Base-by-base conservation (phyloP, 92 coral and sea anemone species). In the Parazoanthus darwini region DNA sequence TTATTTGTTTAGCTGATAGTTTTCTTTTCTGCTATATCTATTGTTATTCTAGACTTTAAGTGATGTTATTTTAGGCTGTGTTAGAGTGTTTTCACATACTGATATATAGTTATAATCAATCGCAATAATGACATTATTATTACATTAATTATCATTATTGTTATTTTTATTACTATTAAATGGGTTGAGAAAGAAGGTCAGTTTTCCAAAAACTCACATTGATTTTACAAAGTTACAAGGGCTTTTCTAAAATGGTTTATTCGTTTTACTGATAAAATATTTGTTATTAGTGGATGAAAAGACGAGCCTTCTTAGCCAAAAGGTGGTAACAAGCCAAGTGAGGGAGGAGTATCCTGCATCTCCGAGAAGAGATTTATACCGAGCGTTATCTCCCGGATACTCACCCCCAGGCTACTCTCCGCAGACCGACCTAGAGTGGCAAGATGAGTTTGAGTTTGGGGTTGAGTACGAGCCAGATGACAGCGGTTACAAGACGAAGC, bases 341-440 rank as follows among this genome's bases (percentile, higher is more conserved):
- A 94, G 96, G 36, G 96, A 96, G 74, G 99, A 96, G 70, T 96
- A 93, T 89, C 93, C 98, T 18, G 89, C 99, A 20, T 92, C 99
- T 13, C 99, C 98, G 6, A 80, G 91, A 85, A 96, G 98, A 72
- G 92, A 93, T 89, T 93, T 96, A 18, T 92, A 96, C 92, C 93
- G 97, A 43, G 97, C 94, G 6, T 85, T 91, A 33, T 94, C 99
- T 50, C 96, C 98, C 26, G 95, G 93, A 56, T 94, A 93, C 77
- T 94, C 98, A n/a, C 96, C 96, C 18, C 87, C 91, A 66, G 77
- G 39, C 78, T 84, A 84, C 66, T 71, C 87, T 84, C 87, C 78
- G 46, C 87, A 91, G 3, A 75, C 88, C 22, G 97, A 96, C 68
- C 91, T 95, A 48, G 98, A 96, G 84, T 95, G 99, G 98, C 95